A percentile compares a stretch with the other conserved stretches of the same genome.
These are phyloP conservation scores for Acanthiza pusilla DNA, from an alignment of 2,797 vertebrate genomes.

Conservation along the genomic window DNA sequence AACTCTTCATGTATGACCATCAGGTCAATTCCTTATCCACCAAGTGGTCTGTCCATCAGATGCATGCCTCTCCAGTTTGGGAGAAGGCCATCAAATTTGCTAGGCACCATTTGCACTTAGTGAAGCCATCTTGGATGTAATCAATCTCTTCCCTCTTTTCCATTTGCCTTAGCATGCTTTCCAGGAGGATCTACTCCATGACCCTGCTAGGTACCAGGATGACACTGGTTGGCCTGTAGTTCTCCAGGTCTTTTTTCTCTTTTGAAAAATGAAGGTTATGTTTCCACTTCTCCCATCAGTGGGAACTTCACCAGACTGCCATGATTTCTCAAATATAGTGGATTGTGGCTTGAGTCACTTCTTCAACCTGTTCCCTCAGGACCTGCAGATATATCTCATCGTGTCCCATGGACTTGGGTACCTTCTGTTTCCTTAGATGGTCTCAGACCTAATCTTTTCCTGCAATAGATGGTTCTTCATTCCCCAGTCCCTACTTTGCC, in stretches of 20 bases:
- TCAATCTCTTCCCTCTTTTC: neutral
- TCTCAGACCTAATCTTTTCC: neutral
- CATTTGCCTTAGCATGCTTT: neutral
- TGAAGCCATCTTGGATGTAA: neutral
- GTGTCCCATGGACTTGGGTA: neutral
- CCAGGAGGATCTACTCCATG: neutral
- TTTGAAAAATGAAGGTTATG: neutral
- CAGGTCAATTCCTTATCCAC: neutral
- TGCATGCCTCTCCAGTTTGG: neutral
- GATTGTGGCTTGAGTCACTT: neutral
- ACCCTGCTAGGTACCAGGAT: rapidly evolving
- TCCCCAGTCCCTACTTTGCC: neutral
- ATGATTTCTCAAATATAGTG: neutral
- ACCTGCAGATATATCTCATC: neutral
- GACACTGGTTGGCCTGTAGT: neutral
- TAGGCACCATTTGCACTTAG: neutral
- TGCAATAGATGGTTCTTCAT: neutral
- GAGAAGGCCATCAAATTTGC: neutral
- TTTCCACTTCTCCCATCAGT: neutral
- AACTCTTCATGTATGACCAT: neutral
- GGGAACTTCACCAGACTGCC: neutral
- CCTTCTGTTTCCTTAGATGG: neutral
- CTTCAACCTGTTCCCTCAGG: neutral
- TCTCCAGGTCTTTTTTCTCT: neutral
- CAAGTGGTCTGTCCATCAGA: neutral